phyloP scores from a whole-genome alignment of 92 coral and sea anemone species.

The Porites evermanni region DNA sequence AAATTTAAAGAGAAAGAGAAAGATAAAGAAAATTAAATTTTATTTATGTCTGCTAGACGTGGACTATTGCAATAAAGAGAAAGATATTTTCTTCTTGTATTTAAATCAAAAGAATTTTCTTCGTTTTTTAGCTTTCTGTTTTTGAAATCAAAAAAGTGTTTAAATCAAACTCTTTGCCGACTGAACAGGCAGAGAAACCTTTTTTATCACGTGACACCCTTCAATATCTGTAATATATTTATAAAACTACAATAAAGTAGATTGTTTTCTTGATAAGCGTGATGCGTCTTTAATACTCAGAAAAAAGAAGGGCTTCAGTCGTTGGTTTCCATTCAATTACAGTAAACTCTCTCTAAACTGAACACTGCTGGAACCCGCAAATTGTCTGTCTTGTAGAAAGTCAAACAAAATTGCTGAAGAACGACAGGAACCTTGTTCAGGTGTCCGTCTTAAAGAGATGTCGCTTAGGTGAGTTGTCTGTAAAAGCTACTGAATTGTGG shows the following conservation, averaged over 20 bases:
- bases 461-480: too few species aligned
- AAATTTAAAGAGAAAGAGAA: neutral
- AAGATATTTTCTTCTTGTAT: slow-evolving; percentile 7
- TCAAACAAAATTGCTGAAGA: too few species aligned
- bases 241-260: neutral
- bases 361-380: too few species aligned
- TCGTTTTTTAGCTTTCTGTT: neutral
- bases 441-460: too few species aligned
- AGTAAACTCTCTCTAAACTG: neutral
- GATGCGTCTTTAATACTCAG: neutral
- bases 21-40: neutral
- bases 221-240: neutral
- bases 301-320: neutral
- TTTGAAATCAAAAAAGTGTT: neutral
- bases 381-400: too few species aligned
- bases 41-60: slow-evolving; percentile 3
- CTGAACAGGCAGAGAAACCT: neutral
- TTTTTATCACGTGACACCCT: neutral
- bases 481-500: too few species aligned
- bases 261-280: neutral
- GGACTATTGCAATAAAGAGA: neutral
- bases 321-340: neutral
- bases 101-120: neutral
- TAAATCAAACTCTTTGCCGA: neutral
- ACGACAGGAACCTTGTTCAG: too few species aligned